These are phyloP conservation scores for Dufourea novaeangliae DNA, from an alignment of 1,140 invertebrate genomes.

Conservation along the genomic window DNA sequence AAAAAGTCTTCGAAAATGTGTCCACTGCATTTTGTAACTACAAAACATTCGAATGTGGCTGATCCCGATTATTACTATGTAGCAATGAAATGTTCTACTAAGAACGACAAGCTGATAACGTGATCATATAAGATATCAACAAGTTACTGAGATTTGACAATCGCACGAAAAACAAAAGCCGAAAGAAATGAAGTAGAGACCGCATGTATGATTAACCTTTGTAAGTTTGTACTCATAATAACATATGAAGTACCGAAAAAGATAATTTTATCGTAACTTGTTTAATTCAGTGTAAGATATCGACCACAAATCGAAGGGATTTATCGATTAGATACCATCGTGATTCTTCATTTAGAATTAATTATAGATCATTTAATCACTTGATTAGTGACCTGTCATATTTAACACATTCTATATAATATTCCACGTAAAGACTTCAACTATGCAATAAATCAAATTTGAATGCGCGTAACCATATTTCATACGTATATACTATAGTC, in stretches of 20 bases:
- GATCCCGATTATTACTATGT: neutral
- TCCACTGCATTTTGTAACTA: conserved; percentile 25
- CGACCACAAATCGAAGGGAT: neutral
- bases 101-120: neutral
- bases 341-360: too few species aligned
- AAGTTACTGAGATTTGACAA: neutral
- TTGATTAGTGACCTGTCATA: too few species aligned
- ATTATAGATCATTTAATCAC: too few species aligned
- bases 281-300: neutral
- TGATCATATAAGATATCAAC: neutral
- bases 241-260: neutral
- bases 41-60: neutral
- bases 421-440: too few species aligned
- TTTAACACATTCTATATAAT: too few species aligned
- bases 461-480: neutral
- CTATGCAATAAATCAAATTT: too few species aligned
- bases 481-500: too few species aligned
- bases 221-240: neutral
- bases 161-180: neutral
- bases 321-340: neutral
- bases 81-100: neutral
- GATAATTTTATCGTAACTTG: neutral
- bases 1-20: neutral
- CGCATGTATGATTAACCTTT: neutral
- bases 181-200: neutral